A percentile compares a stretch with the other conserved stretches of the same genome.
Evolutionary conservation across 1,140 invertebrate species (phyloP).

Genomic region (Macrobrachium rosenbergii): DNA sequence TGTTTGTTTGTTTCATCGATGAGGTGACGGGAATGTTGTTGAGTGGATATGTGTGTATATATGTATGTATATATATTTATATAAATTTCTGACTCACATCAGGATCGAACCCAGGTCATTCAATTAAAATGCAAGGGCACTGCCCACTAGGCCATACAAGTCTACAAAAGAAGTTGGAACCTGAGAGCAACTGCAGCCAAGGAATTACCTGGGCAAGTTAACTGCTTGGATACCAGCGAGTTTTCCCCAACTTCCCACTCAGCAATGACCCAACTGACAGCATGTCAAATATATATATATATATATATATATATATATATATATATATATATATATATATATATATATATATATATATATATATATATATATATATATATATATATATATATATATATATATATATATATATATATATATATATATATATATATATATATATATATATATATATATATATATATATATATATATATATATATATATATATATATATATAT

Average conservation of each 20-base stretch:
- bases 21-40: too few relatives aligned
- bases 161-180: too few relatives aligned
- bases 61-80: too few relatives aligned
- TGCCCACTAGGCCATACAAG: too few relatives aligned
- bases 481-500: not conserved
- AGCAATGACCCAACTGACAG: not conserved
- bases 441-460: not conserved
- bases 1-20: too few relatives aligned
- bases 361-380: not conserved
- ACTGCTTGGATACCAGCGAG: too few relatives aligned
- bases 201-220: too few relatives aligned
- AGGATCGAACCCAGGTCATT: too few relatives aligned
- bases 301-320: conserved; percentile 1
- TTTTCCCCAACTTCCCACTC: not conserved
- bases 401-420: conserved; percentile 17
- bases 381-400: not conserved
- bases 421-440: conserved; percentile 15
- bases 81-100: too few relatives aligned
- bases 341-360: conserved; percentile 17
- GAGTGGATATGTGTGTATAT: too few relatives aligned
- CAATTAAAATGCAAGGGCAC: too few relatives aligned
- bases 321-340: conserved; percentile 22
- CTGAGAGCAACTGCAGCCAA: too few relatives aligned
- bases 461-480: conserved; percentile 13
- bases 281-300: not conserved